Evolutionary conservation across 2,797 vertebrate genomes (phyloP), one percentile per base, ranked within the genome.

Genomic region (Coracias cyanogaster): DNA sequence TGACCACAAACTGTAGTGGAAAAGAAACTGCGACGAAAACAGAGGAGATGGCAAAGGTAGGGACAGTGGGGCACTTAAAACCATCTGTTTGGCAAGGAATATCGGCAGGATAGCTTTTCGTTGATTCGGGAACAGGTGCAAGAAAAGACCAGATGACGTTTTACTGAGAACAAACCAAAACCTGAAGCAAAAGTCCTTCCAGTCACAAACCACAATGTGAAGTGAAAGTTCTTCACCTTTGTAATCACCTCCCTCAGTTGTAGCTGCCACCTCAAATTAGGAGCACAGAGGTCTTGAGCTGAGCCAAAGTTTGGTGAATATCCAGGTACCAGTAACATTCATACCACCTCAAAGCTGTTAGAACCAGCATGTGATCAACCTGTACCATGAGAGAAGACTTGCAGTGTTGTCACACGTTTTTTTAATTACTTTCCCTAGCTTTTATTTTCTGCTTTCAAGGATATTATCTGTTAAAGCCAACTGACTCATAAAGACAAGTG

Each of bases 221-320:
- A 85, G 55, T 19, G 3, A 10, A 55, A 86, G 61, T 16, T 65
- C n/a, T 16, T 54, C 18, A 41, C 28, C 6, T 22, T 0, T 26
- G 31, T 6, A 26, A 43, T 0, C 15, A 48, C 60, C 49, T 1
- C 58, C 71, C 67, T 5, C 52, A 8, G 58, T 4, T 29, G 5
- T 0, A 16, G 17, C 33, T 1, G 3, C 16, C 65, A 2, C 13
- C 73, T 33, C 5, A 0, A 18, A 6, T 2, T 12, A 39, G 15
- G 6, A 62, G 51, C 64, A 33, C 22, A 3, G 26, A 9, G 58
- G 24, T 24, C 29, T 8, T 3, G 9, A 10, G n/a, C 26, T 3
- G 26, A 3, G 10, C 60, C 19, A 2, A 39, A 37, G 43, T 9
- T 8, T 2, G 6, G 41, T 1, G 3, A 84, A 37, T 20, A 60